phyloP scores from a whole-genome alignment of 2,113 vertebrate species.

The Myrmecophaga tridactyla region DNA sequence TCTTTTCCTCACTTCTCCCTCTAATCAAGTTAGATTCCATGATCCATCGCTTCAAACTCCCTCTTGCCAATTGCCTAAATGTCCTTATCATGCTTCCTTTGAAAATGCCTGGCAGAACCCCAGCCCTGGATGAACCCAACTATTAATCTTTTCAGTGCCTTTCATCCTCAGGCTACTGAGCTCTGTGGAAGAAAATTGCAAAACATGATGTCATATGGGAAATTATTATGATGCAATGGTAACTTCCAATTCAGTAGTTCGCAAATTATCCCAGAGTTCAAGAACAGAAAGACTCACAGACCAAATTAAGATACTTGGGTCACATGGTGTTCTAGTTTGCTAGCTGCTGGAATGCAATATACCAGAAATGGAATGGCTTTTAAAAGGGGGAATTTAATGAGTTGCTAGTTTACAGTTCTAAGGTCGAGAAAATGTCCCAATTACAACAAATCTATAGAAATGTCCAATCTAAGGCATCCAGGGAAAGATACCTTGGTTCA shows the following conservation, averaged over 20 bases:
- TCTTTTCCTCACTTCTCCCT: neutral
- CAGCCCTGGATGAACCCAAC: neutral
- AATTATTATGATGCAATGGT: neutral
- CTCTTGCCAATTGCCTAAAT: neutral
- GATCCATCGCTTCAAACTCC: neutral
- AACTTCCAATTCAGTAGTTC: no score
- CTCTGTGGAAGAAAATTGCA: neutral
- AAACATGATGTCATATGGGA: neutral
- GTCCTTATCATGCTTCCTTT: neutral
- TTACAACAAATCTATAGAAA: no score
- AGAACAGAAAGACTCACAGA: neutral
- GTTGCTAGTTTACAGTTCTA: no score
- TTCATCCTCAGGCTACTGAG: neutral
- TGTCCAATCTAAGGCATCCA: no score
- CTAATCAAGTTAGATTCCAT: neutral
- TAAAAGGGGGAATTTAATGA: no score
- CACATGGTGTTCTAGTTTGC: no score
- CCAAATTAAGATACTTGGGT: neutral
- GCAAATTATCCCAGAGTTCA: neutral
- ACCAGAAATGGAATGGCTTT: no score
- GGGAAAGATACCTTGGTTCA: no score
- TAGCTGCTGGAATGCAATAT: no score
- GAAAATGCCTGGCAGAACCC: neutral
- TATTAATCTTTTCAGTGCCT: neutral
- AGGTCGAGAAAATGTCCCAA: no score